Conservation (phyloP, 2,113 vertebrate genomes). For the Uropsilus gracilis region DNA sequence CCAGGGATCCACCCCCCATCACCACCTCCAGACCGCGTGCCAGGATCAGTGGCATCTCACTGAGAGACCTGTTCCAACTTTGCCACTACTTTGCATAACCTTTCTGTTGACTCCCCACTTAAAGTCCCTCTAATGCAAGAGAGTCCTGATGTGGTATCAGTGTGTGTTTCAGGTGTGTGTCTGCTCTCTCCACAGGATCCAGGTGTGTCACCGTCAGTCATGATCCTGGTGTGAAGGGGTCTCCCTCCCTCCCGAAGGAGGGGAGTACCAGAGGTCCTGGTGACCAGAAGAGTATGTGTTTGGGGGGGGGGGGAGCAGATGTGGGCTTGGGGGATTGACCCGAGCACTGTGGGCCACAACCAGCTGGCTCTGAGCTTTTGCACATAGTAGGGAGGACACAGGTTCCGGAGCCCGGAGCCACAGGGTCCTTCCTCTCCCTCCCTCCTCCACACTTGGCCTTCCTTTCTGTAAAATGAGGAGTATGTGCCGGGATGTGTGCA, state of each 20-base stretch:
- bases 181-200: background rate
- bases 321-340: background rate
- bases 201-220: background rate
- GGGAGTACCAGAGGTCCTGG: background rate
- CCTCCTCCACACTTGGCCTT: background rate
- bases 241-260: background rate
- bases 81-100: background rate
- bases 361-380: too few relatives aligned
- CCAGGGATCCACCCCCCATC: too few relatives aligned
- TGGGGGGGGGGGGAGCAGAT: background rate
- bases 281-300: background rate
- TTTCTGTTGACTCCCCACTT: background rate
- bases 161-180: background rate
- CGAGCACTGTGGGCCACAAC: background rate
- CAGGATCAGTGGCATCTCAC: background rate
- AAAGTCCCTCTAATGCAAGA: background rate
- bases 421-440: background rate
- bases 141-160: background rate
- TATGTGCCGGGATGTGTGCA: background rate
- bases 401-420: background rate
- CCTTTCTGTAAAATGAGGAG: background rate
- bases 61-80: background rate
- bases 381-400: background rate
- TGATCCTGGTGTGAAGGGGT: background rate
- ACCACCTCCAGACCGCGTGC: too few relatives aligned